Evolutionary conservation across 2,888 invertebrate genomes (phyloP), one percentile per base, ranked within the genome.

Genomic region (Masnerella sp.): DNA sequence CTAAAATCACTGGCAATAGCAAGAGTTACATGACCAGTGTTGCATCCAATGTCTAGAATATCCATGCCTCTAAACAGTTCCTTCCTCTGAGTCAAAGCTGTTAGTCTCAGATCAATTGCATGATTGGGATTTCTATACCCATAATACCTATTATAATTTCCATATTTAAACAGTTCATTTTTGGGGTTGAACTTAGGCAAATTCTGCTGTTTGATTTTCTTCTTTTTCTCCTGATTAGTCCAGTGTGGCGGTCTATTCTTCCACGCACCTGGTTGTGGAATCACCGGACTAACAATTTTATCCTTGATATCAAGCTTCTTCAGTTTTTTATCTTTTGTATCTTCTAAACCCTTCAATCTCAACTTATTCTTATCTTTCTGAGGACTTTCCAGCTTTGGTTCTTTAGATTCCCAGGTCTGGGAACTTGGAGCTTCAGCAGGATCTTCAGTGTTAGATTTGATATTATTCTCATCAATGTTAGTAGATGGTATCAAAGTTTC

Each of bases 91-190:
- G 91, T 91, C 82, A 99, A 94, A 61, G 94, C 93, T 82, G 92
- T 92, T 77, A 99, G 89, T 54, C 99, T 91, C 40, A 93, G 91
- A 88, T 99, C 99, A 83, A 93, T 94, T 34, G 93, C 91, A 79
- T 94, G 92, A n/a, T 71, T 43, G 15, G 93, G 90, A 88, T 97
- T 96, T 28, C 98, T 91, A 85, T 98, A 97, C 15, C 98, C 98
- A 84, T 98, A 97, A 89, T 99, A 99, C 88, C 96, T 93, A 87
- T 96, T 95, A 88, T 98, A 99, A 88, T 99, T 99, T 62, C 99
- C 99, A 89, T 94, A 97, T 83, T 96, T 95, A 89, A 96, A 98
- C 84, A 92, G 91, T 67, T 91, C 91, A 85, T 94, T 93, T 85
- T 94, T 94, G 15, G 91, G 90, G 80, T 94, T 92, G 88, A 95